Base-by-base conservation (phyloP, 2,113 vertebrate species). In the Empidonax alnorum region DNA sequence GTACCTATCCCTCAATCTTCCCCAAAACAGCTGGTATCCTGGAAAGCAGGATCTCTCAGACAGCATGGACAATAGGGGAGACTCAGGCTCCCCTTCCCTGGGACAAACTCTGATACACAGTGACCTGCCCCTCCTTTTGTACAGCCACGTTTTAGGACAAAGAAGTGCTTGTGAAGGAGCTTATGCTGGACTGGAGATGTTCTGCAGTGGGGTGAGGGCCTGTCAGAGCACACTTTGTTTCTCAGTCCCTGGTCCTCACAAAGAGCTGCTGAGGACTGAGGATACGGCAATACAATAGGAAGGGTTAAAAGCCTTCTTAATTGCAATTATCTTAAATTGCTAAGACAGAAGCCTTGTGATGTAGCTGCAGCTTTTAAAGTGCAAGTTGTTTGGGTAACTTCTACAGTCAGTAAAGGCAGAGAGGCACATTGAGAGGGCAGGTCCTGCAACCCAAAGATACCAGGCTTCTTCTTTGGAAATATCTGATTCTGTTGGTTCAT, bases 301-400 rank as follows among this genome's bases (percentile, higher is more conserved):
- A 76, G 33, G 25, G 39, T 86, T 86, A 55, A 93, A 94, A 83
- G 5, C 30, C 31, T 80, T n/a, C 72, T 77, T 86, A 86, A 77
- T 5, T 90, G 39, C 42, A 84, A 16, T 86, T 76, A 63, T 47
- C 63, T 76, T 77, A 62, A 86, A 84, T 61, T 66, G 39, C 39
- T 66, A 21, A 35, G 39, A 62, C n/a, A 41, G 46, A 80, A 74
- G 24, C 47, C 59, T 73, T 67, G 56, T 46, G 66, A 50, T 63
- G n/a, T 47, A 55, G 41, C 37, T 88, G 44, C 44, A 66, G 41
- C 61, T 81, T 94, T 81, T 69, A 67, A 81, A 84, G 30, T 65
- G 39, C 35, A 41, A 47, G 21, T 75, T 53, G 33, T 74, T 71
- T 39, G 28, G 10, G 28, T 71, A 78, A 59, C 50, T 81, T 94